Evolutionary conservation across 2,888 invertebrate genomes (phyloP).

Genomic region (Molorchus minor): DNA sequence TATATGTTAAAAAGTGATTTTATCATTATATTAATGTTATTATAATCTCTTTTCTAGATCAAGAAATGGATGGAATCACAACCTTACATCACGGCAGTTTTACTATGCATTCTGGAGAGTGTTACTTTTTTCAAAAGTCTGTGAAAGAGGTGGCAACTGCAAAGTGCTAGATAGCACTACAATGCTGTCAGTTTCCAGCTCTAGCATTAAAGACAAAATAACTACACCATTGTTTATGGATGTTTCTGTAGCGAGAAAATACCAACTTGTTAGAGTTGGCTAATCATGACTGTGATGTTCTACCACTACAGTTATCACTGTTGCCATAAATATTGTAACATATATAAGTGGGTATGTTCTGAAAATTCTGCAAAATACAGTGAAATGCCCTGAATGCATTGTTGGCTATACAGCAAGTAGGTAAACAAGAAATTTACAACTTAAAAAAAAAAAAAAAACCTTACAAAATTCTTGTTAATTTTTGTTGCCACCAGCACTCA

Average conservation of each 20-base stretch:
- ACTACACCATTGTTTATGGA: neutral
- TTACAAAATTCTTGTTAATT: no score
- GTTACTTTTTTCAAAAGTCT: conserved; percentile 7
- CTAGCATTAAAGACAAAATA: neutral
- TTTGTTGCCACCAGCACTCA: no score
- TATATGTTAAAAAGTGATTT: neutral
- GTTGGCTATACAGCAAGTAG: no score
- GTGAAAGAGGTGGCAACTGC: conserved; percentile 12
- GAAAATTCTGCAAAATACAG: neutral
- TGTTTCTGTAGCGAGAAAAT: neutral
- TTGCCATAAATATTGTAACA: conserved; percentile 4
- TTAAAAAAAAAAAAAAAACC: no score
- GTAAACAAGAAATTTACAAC: no score
- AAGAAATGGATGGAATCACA: conserved; percentile 32
- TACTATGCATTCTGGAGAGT: conserved; percentile 21
- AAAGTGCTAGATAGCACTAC: conserved; percentile 3
- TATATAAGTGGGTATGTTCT: conserved; percentile 13
- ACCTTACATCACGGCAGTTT: conserved; percentile 28
- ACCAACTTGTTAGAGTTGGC: neutral
- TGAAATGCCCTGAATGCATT: neutral
- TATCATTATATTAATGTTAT: neutral
- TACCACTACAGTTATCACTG: neutral
- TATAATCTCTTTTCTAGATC: conserved; percentile 17
- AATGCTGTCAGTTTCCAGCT: conserved; percentile 5
- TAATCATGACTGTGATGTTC: conserved; percentile 7